These are phyloP conservation scores for Drosophila jambulina DNA, from an alignment of 1,140 invertebrate genomes.

Conservation along the genomic window DNA sequence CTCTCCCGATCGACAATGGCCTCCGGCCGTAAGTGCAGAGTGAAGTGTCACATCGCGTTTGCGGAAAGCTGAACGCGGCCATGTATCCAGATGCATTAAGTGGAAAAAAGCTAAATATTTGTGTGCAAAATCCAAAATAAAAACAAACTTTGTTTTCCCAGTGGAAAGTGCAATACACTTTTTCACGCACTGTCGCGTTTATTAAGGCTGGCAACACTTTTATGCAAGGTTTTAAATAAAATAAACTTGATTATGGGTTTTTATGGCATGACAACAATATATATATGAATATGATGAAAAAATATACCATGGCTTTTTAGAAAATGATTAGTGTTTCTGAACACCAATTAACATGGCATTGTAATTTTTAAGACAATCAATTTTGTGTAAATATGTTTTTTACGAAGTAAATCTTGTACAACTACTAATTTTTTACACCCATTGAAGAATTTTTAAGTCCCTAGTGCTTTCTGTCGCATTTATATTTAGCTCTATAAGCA, in stretches of 20 bases:
- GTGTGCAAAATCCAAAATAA: slow-evolving; percentile 6
- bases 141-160: not conserved
- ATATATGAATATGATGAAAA: not conserved
- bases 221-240: not conserved
- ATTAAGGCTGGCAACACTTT: not conserved
- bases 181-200: not conserved
- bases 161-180: not conserved
- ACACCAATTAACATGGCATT: no score
- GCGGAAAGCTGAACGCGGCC: slow-evolving; percentile 20
- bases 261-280: not conserved
- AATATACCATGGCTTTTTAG: no score
- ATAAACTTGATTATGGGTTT: not conserved
- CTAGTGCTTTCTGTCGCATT: no score
- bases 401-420: no score
- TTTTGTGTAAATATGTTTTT: no score
- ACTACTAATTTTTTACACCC: no score
- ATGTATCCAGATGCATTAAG: slow-evolving; percentile 34
- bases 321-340: no score
- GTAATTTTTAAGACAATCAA: no score
- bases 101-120: slow-evolving; percentile 16
- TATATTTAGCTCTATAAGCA: no score
- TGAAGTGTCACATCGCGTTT: slow-evolving; percentile 45
- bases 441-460: no score
- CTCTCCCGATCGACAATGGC: slow-evolving; percentile 20
- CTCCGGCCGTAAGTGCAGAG: slow-evolving; percentile 27